Percentiles rank a stretch among this genome's conserved stretches.
Evolutionary conservation across 2,888 invertebrate genomes (phyloP).

Genomic region (Eledona agricola): DNA sequence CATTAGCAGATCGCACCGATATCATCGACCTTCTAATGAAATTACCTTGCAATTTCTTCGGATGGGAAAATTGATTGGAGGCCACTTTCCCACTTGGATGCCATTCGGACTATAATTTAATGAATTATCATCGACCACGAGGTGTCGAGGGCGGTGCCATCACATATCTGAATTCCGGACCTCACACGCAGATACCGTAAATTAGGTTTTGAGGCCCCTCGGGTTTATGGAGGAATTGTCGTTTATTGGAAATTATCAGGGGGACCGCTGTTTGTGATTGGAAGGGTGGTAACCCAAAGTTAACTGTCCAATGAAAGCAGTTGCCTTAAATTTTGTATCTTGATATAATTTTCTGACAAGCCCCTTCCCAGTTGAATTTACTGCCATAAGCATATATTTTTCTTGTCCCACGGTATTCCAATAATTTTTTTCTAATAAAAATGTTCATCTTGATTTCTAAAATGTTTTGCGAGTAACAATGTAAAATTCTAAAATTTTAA

Average conservation of each 20-base stretch:
- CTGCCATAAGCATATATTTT: too few species aligned
- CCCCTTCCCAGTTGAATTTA: too few species aligned
- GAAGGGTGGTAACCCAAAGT: too few species aligned
- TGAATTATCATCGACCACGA: conserved; percentile 34
- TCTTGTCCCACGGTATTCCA: too few species aligned
- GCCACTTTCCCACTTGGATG: conserved; percentile 13
- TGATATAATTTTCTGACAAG: too few species aligned
- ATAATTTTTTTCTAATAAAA: too few species aligned
- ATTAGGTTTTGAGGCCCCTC: conserved; percentile 38
- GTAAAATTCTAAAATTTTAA: too few species aligned
- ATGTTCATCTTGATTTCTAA: too few species aligned
- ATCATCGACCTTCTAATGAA: conserved; percentile 17
- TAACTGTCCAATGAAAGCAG: too few species aligned
- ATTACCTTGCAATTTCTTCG: conserved; percentile 17
- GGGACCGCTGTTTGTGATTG: too few species aligned
- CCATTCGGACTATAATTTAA: conserved; percentile 33
- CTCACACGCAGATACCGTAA: conserved; percentile 41
- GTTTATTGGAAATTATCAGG: conserved; percentile 35
- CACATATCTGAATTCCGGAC: conserved; percentile 37
- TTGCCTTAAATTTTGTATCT: too few species aligned
- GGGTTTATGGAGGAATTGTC: conserved; percentile 35
- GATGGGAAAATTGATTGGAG: conserved; percentile 27
- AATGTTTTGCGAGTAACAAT: too few species aligned
- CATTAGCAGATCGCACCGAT: conserved; percentile 44
- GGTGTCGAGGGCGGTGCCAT: conserved; percentile 40